Evolutionary conservation across 2,888 invertebrate genomes (phyloP).

Genomic region (Conomelus anceps): DNA sequence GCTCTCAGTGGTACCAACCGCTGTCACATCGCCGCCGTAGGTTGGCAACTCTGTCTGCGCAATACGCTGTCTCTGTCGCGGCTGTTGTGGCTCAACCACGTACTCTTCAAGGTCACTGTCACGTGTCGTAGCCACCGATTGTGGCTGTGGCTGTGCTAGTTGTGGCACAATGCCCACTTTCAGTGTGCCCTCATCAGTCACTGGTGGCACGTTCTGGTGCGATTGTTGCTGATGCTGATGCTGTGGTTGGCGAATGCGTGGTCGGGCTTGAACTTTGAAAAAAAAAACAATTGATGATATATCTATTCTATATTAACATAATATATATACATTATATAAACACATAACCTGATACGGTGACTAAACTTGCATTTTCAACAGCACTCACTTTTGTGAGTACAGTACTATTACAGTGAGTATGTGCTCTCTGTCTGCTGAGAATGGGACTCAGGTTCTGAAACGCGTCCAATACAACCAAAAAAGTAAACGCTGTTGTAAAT

Average conservation of each 20-base stretch:
- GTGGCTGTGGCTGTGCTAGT: neutral
- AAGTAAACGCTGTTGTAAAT: no score
- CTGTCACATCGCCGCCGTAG: neutral
- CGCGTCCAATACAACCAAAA: no score
- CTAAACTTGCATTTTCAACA: no score
- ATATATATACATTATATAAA: no score
- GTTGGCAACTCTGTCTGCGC: conserved; percentile 19
- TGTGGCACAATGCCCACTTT: conserved; percentile 10
- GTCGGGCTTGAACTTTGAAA: neutral
- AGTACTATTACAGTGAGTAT: no score
- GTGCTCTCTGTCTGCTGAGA: no score
- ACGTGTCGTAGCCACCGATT: conserved; percentile 25
- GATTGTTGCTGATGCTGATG: neutral
- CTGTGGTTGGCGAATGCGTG: neutral
- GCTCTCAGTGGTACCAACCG: neutral
- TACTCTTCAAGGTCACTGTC: conserved; percentile 32
- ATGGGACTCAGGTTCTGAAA: no score
- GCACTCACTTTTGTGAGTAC: no score
- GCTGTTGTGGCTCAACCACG: conserved; percentile 17
- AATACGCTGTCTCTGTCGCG: neutral
- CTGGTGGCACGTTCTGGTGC: neutral
- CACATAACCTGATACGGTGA: no score
- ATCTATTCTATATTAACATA: no score
- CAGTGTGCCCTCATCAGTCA: conserved; percentile 1
- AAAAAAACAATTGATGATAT: neutral